These are phyloP conservation scores for Xenops minutus DNA, from an alignment of 2,797 vertebrate genomes.

Conservation along the genomic window DNA sequence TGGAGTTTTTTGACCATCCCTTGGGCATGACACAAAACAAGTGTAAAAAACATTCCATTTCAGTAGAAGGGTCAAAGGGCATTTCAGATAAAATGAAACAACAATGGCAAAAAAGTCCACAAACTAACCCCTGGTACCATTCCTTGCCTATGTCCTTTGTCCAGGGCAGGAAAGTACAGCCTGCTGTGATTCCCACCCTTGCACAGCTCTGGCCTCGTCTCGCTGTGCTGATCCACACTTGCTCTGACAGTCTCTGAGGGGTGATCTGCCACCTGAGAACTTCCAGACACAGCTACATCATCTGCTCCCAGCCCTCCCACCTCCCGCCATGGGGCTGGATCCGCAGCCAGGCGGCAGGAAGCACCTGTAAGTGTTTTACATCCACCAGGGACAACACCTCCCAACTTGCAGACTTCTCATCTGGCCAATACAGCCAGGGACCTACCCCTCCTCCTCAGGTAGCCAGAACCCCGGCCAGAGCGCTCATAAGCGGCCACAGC, in stretches of 20 bases:
- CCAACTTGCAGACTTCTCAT: constrained; percentile 27
- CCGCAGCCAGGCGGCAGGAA: constrained; percentile 26
- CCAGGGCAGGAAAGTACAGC: neutral
- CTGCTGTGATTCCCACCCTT: neutral
- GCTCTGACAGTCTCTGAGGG: neutral
- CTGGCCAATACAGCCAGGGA: neutral
- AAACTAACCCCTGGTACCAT: neutral
- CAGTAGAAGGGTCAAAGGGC: neutral
- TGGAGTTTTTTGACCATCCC: neutral
- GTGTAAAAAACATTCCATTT: neutral
- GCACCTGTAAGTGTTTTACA: constrained; percentile 45
- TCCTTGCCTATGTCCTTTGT: neutral
- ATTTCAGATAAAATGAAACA: neutral
- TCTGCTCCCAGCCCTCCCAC: neutral
- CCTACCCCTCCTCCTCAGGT: neutral
- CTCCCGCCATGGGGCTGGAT: neutral
- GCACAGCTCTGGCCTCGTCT: neutral
- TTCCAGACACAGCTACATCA: constrained; percentile 44
- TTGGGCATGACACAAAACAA: neutral
- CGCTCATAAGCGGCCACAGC: neutral
- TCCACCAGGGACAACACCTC: constrained; percentile 30
- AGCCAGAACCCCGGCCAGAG: neutral
- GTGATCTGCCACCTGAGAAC: constrained; percentile 39
- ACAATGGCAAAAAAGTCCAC: neutral
- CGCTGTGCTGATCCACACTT: neutral